Evolutionary conservation across 2,888 invertebrate species (phyloP).

Genomic region (Yponomeuta cagnagella): DNA sequence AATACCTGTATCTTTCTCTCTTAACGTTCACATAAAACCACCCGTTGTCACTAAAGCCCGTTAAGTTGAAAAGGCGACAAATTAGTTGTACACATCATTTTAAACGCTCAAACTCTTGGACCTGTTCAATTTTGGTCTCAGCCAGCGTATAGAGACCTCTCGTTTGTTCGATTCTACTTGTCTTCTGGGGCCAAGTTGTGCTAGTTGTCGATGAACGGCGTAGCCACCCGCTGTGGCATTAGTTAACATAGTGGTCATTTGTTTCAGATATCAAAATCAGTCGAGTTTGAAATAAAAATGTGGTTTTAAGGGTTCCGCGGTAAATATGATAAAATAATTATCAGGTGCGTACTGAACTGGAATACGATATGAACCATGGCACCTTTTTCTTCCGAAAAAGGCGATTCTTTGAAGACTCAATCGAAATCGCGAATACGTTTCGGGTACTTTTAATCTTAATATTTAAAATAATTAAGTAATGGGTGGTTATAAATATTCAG

Average conservation of each 20-base stretch:
- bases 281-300: not conserved
- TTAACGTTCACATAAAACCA: constrained; percentile 24
- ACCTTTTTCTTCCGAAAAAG: no score
- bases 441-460: no score
- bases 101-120: constrained; percentile 27
- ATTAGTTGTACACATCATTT: constrained; percentile 36
- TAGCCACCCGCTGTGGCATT: constrained; percentile 4
- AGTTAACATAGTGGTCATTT: constrained; percentile 4
- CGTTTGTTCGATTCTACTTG: not conserved
- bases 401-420: no score
- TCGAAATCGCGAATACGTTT: no score
- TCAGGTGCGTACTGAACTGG: no score
- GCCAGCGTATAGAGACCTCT: not conserved
- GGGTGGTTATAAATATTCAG: no score
- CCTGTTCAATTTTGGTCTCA: constrained; percentile 19
- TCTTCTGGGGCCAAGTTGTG: not conserved
- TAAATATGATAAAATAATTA: not conserved
- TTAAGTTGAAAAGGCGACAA: constrained; percentile 49
- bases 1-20: no score
- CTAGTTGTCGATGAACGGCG: constrained; percentile 6
- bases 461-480: no score
- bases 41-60: constrained; percentile 35
- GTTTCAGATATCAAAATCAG: not conserved
- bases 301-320: not conserved
- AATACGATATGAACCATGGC: no score